A percentile compares a stretch with the other conserved stretches of the same genome.
phyloP scores from a whole-genome alignment of 2,888 invertebrate species.

The Cyclophora albipunctata region DNA sequence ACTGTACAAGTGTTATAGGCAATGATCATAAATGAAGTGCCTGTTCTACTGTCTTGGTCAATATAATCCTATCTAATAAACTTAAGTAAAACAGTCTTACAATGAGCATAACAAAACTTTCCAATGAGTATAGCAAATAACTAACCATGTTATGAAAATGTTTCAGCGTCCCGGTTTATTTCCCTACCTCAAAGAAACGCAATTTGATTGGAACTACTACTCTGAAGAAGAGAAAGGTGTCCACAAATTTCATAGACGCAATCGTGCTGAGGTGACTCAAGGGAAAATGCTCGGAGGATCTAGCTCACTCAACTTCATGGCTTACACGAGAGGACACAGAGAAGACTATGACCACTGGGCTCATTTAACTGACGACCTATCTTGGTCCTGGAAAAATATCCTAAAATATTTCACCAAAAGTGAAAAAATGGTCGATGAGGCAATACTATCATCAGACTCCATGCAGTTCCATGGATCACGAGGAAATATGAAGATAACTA shows the following conservation, averaged over 20 bases:
- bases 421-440: conserved; percentile 37
- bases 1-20: no score
- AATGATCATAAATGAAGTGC: no score
- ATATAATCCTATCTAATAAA: no score
- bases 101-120: no score
- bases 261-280: conserved; percentile 31
- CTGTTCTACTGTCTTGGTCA: no score
- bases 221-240: conserved; percentile 26
- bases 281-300: conserved; percentile 76
- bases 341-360: conserved; percentile 61
- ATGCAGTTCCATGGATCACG: conserved; percentile 22
- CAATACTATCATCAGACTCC: conserved; percentile 18
- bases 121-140: no score
- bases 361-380: conserved; percentile 43
- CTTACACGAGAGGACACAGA: conserved; percentile 56
- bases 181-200: neutral
- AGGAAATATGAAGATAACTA: conserved; percentile 23
- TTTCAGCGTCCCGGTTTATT: conserved; percentile 4
- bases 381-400: conserved; percentile 70
- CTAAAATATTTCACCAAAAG: conserved; percentile 56
- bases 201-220: conserved; percentile 37
- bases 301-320: conserved; percentile 64
- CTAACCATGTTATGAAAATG: no score
- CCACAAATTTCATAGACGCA: neutral
- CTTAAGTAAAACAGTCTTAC: no score